Conservation (phyloP, 1,140 invertebrate genomes). For the Neomicropteryx cornuta region DNA sequence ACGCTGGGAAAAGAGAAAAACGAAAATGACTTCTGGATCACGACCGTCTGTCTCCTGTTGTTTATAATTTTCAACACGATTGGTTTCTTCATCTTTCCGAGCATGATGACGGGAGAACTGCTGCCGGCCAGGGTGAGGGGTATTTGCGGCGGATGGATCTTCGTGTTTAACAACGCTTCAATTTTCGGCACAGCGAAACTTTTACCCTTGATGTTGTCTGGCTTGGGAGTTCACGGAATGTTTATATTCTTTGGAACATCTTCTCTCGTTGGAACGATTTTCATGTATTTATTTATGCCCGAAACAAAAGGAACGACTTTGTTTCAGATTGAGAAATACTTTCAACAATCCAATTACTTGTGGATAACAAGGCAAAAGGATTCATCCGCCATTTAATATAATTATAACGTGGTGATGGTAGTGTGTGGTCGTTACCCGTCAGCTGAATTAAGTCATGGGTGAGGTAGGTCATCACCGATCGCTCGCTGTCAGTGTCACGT, state of each 20-base stretch:
- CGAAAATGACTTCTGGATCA: constrained; percentile 31
- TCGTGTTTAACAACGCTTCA: constrained; percentile 52
- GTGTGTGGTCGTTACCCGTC: too few species aligned
- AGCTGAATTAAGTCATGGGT: too few species aligned
- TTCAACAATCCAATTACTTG: constrained; percentile 49
- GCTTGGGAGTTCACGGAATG: constrained; percentile 48
- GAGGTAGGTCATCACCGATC: too few species aligned
- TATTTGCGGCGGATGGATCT: constrained; percentile 55
- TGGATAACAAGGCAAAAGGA: constrained; percentile 44
- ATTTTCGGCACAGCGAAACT: constrained; percentile 63
- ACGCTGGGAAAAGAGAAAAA: constrained; percentile 26
- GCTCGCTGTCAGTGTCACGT: too few species aligned
- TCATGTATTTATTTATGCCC: constrained; percentile 62
- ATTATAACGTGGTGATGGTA: too few species aligned
- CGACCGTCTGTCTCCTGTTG: constrained; percentile 41
- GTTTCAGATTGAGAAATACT: constrained; percentile 71
- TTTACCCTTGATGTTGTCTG: constrained; percentile 48
- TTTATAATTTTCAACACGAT: constrained; percentile 60
- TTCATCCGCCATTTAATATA: too few species aligned
- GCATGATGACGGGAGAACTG: constrained; percentile 59
- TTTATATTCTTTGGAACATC: constrained; percentile 59
- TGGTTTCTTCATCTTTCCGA: constrained; percentile 57
- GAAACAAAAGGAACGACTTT: constrained; percentile 72
- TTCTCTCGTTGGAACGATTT: constrained; percentile 49
- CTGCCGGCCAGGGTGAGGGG: constrained; percentile 54